These are phyloP conservation scores for Sparidentex hasta DNA, from an alignment of 2,797 vertebrate genomes.

Conservation along the genomic window DNA sequence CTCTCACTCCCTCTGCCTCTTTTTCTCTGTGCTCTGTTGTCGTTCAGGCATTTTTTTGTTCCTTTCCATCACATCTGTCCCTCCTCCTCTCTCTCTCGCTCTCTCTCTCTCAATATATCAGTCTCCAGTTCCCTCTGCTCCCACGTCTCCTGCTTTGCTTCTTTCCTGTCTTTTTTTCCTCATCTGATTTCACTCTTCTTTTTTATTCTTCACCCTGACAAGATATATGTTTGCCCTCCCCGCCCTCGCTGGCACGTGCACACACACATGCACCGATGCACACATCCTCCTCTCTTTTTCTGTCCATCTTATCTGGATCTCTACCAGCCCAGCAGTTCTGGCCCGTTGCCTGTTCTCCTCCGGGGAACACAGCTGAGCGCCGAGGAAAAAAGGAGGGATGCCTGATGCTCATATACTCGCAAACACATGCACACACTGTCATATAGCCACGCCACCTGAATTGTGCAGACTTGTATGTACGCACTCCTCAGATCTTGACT, in stretches of 20 bases:
- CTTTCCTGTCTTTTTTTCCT: slow-evolving; percentile 19
- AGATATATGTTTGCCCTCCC: slow-evolving; percentile 48
- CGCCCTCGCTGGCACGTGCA: slow-evolving; percentile 36
- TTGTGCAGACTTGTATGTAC: slow-evolving; percentile 20
- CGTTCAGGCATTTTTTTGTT: slow-evolving; percentile 2
- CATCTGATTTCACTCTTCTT: slow-evolving; percentile 35
- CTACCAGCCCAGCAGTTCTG: slow-evolving; percentile 62
- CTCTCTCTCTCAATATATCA: slow-evolving; percentile 6
- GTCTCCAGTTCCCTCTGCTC: slow-evolving; percentile 10
- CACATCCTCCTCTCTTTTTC: slow-evolving; percentile 49
- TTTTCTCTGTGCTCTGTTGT: slow-evolving; percentile 13
- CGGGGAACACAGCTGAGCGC: slow-evolving; percentile 63
- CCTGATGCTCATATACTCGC: slow-evolving; percentile 46
- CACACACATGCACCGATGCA: slow-evolving; percentile 24
- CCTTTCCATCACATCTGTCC: slow-evolving; percentile 32
- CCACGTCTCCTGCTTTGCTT: not conserved
- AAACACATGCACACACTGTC: slow-evolving; percentile 25
- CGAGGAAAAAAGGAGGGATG: slow-evolving; percentile 56
- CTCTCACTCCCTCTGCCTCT: slow-evolving; percentile 21
- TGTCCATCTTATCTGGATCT: slow-evolving; percentile 75
- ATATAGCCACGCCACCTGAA: slow-evolving; percentile 15
- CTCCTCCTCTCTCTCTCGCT: slow-evolving; percentile 6
- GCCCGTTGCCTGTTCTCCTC: slow-evolving; percentile 62
- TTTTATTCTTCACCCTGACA: slow-evolving; percentile 37
- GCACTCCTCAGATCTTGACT: slow-evolving; percentile 26